Conservation (phyloP, 2,888 invertebrate genomes). For the Nomada goodeniana region DNA sequence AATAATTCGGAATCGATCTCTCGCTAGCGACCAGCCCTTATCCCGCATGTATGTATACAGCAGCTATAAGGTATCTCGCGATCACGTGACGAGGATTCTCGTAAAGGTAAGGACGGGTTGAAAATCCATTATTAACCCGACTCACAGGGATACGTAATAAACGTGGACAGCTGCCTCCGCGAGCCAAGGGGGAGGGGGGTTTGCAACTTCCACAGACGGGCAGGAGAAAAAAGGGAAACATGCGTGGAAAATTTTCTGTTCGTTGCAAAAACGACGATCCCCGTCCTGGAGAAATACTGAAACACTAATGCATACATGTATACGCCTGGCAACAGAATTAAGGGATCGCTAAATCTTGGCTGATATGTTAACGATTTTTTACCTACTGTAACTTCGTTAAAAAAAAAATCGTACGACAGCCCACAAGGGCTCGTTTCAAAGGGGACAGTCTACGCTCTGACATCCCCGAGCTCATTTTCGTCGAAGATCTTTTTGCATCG, state of each 20-base stretch:
- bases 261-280: neutral
- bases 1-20: slow-evolving; percentile 71
- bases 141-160: slow-evolving; percentile 72
- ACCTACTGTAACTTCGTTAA: no score
- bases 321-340: no score
- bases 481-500: no score
- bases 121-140: slow-evolving; percentile 81
- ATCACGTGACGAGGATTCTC: slow-evolving; percentile 75
- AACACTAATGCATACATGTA: no score
- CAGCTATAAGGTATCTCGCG: slow-evolving; percentile 70
- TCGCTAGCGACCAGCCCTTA: slow-evolving; percentile 69
- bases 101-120: slow-evolving; percentile 80
- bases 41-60: slow-evolving; percentile 79
- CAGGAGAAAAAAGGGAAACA: neutral
- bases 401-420: no score
- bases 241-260: slow-evolving; percentile 17
- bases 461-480: no score
- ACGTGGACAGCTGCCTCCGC: slow-evolving; percentile 40
- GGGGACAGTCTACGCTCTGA: no score
- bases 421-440: no score
- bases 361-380: no score
- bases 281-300: no score
- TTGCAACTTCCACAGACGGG: slow-evolving; percentile 4
- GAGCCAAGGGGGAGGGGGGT: neutral
- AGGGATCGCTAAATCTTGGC: no score